Conservation (phyloP, 2,888 invertebrate genomes). For the Adela reaumurella region DNA sequence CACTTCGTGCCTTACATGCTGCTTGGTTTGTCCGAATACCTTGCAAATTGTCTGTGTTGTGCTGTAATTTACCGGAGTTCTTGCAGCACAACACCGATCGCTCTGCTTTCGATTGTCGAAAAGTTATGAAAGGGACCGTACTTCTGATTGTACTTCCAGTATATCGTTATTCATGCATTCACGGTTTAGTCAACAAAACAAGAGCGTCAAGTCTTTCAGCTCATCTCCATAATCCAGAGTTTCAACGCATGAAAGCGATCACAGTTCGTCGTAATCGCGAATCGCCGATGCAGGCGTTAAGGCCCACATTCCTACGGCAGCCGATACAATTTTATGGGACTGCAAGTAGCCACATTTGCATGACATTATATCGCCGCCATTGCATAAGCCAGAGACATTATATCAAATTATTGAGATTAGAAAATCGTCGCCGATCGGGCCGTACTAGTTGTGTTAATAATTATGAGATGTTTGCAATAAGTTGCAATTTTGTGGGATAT, state of each 20-base stretch:
- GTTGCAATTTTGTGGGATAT: conserved; percentile 27
- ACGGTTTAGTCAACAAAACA: too few species aligned
- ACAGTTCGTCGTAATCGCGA: background rate
- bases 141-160: too few species aligned
- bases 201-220: background rate
- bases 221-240: background rate
- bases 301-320: conserved; percentile 17
- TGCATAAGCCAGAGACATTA: conserved; percentile 18
- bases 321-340: background rate
- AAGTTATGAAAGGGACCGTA: too few species aligned
- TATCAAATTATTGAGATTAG: conserved; percentile 36
- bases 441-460: background rate
- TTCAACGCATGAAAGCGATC: background rate
- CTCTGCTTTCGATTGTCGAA: too few species aligned
- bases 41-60: too few species aligned
- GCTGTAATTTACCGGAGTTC: too few species aligned
- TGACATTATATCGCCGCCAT: conserved; percentile 34
- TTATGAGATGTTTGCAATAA: conserved; percentile 12
- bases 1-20: too few species aligned
- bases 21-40: too few species aligned
- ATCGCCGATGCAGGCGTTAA: background rate
- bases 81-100: too few species aligned
- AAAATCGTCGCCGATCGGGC: conserved; percentile 21
- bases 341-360: conserved; percentile 29
- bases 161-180: too few species aligned